These are phyloP conservation scores for Bathynomus jamesi DNA, from an alignment of 1,140 invertebrate species.

Conservation along the genomic window DNA sequence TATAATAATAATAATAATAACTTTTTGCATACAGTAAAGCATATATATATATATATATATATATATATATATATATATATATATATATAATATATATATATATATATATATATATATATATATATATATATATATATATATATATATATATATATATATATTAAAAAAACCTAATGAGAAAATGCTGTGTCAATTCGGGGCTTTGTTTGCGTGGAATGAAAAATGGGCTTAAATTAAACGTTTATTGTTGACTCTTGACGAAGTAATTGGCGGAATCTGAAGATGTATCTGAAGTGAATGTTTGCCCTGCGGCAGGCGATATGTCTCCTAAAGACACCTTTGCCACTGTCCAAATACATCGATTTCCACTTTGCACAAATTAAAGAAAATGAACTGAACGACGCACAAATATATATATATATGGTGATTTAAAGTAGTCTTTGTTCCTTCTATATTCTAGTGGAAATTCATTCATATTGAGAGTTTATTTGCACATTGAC, in stretches of 20 bases:
- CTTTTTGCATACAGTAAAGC: too few relatives aligned
- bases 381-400: too few relatives aligned
- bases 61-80: not conserved
- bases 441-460: too few relatives aligned
- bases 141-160: not conserved
- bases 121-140: not conserved
- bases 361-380: not conserved
- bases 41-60: not conserved
- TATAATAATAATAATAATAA: too few relatives aligned
- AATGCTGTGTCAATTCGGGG: not conserved
- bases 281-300: not conserved
- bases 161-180: not conserved
- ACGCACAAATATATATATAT: too few relatives aligned
- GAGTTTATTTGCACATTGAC: too few relatives aligned
- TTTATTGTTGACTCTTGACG: not conserved
- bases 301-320: not conserved
- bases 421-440: too few relatives aligned
- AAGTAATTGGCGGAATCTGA: slow-evolving; percentile 1
- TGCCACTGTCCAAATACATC: not conserved
- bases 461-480: too few relatives aligned
- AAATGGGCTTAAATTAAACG: not conserved
- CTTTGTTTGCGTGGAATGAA: not conserved
- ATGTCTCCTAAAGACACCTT: not conserved
- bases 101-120: not conserved
- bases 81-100: not conserved